phyloP scores from a whole-genome alignment of 2,888 invertebrate species.

The Helicoverpa assulta region DNA sequence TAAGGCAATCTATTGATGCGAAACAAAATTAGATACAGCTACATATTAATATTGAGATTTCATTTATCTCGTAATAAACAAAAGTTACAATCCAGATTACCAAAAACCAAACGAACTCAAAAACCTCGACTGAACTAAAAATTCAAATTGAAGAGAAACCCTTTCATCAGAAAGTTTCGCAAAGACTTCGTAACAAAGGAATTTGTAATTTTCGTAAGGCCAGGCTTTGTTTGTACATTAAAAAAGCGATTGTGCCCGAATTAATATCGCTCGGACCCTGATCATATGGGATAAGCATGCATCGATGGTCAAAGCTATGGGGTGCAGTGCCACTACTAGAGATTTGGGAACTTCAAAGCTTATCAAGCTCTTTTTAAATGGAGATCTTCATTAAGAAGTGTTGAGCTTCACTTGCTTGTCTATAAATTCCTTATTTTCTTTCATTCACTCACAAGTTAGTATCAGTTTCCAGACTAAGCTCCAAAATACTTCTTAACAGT shows the following conservation, averaged over 20 bases:
- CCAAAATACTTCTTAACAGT: no score
- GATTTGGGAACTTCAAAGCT: background rate
- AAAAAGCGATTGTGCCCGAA: conserved; percentile 64
- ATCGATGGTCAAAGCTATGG: conserved; percentile 63
- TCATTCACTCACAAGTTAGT: no score
- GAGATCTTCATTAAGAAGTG: no score
- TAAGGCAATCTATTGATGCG: background rate
- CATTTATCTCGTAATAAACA: background rate
- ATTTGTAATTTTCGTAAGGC: conserved; percentile 60
- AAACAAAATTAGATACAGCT: no score
- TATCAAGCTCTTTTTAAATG: background rate
- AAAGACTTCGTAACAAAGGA: conserved; percentile 61
- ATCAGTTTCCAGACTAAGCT: no score
- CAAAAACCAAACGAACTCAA: conserved; percentile 18
- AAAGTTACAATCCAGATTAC: background rate
- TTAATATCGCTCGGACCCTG: conserved; percentile 57
- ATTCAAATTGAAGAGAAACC: conserved; percentile 24
- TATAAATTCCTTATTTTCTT: no score
- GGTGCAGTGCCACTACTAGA: conserved; percentile 9
- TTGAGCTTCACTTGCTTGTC: no score
- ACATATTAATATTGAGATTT: background rate
- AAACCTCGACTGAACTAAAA: conserved; percentile 31
- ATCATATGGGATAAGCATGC: conserved; percentile 60
- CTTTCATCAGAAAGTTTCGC: conserved; percentile 43
- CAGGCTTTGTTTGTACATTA: conserved; percentile 57